Conservation (phyloP, 1,140 invertebrate species). For the Formica exsecta region DNA sequence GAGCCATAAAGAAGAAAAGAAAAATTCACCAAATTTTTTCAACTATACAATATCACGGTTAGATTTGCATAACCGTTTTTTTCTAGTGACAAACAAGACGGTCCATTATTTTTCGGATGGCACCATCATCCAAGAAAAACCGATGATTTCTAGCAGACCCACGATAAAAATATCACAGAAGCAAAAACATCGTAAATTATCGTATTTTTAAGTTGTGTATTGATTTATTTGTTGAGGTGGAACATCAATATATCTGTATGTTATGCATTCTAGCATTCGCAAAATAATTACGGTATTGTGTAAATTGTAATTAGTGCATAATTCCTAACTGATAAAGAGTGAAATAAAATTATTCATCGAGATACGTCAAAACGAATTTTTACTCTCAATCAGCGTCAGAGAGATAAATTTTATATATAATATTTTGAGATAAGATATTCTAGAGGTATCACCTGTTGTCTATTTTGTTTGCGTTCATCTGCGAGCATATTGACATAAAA, state of each 20-base stretch:
- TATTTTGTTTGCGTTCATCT: not conserved
- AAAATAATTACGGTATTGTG: not conserved
- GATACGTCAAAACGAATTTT: not conserved
- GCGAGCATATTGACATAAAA: not conserved
- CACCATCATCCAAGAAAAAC: not conserved
- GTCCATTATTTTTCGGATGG: not conserved
- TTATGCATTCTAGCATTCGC: not conserved
- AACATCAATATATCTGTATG: not conserved
- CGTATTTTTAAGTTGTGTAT: not conserved
- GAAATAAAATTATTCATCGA: not conserved
- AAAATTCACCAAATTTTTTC: not conserved
- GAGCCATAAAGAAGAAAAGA: not conserved
- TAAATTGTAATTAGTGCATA: not conserved
- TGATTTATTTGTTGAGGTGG: not conserved
- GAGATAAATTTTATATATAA: not conserved
- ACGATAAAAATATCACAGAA: slow-evolving; percentile 11
- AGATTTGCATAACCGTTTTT: slow-evolving; percentile 5
- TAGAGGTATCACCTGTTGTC: no score
- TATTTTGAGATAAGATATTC: not conserved
- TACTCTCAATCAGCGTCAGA: not conserved
- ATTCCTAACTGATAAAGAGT: slow-evolving; percentile 2
- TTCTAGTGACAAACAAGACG: slow-evolving; percentile 4
- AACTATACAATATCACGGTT: not conserved
- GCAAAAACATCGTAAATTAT: not conserved
- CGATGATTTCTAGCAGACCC: not conserved